Evolutionary conservation across 2,113 vertebrate genomes (phyloP), one percentile per base, ranked within the genome.

Genomic region (Calonectris borealis): DNA sequence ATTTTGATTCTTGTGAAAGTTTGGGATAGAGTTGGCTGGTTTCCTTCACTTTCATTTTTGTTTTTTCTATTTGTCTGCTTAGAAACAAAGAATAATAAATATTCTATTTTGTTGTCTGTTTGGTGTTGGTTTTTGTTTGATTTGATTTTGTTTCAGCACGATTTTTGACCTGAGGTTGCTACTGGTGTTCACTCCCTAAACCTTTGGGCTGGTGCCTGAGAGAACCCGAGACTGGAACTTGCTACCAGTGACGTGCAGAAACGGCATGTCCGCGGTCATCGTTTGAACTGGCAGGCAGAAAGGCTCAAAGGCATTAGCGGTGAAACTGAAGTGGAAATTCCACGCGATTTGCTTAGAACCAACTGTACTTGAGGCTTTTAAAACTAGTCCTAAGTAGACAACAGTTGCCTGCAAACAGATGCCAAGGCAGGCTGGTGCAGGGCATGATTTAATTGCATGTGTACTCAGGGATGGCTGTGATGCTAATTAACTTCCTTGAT

Each of bases 231-330:
- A 13, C 9, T 2, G 31, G 57, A 34, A 9, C 22, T 19, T 13
- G 11, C 18, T n/a, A 4, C 14, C 10, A 2, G 40, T 5, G n/a
- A 18, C 0, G 0, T 7, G 21, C 18, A 7, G n/a, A 20, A 60
- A 17, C 4, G 1, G 11, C 9, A 0, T 1, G 4, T 38, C 13
- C 8, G 0, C 1, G 3, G 16, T 6, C 0, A 0, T 7, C 3
- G 13, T 20, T 38, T 1, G 2, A 58, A 3, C 9, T 52, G 65
- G 19, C 24, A 42, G 51, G 29, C 20, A 14, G 32, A 5, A 24
- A 26, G 29, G 7, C n/a, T 82, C 11, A 1, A 4, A 42, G 42
- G 57, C 8, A 6, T 20, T 26, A 16, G 32, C 0, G 0, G 2
- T 65, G 49, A 31, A 31, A 3, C 34, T 15, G 13, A 66, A 66